Evolutionary conservation across 35 echinoderm and acorn worm genomes (phyloP).

Genomic region (Heliocidaris tuberculata): DNA sequence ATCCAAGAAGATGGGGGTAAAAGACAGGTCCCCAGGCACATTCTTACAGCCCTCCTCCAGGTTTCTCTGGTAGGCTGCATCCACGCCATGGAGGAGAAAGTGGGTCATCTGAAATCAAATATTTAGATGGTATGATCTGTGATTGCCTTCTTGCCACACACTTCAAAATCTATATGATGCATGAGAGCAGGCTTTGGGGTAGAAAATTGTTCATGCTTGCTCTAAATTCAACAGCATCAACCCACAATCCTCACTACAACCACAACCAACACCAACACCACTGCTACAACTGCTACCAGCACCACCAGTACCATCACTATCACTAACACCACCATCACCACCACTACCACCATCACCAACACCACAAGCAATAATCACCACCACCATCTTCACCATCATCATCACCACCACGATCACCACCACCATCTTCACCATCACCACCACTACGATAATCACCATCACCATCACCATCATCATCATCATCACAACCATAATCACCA

Average conservation of each 20-base stretch:
- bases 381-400: no score
- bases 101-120: slow-evolving; percentile 25
- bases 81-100: slow-evolving; percentile 44
- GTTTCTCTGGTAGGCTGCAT: slow-evolving; percentile 21
- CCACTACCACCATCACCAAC: no score
- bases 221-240: not conserved
- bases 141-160: not conserved
- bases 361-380: no score
- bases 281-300: not conserved
- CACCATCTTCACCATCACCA: no score
- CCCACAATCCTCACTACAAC: not conserved
- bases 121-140: not conserved
- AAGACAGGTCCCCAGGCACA: not conserved
- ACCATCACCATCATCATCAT: no score
- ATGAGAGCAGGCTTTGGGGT: no score
- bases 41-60: slow-evolving; percentile 15
- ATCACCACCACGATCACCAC: no score
- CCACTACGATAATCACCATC: no score
- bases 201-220: no score
- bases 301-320: not conserved
- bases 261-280: not conserved
- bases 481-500: no score
- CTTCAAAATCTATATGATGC: no score
- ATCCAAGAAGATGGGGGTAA: slow-evolving; percentile 34
- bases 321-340: no score